Evolutionary conservation across 2,113 vertebrate genomes (phyloP).

Genomic region (Tenrec ecaudatus): DNA sequence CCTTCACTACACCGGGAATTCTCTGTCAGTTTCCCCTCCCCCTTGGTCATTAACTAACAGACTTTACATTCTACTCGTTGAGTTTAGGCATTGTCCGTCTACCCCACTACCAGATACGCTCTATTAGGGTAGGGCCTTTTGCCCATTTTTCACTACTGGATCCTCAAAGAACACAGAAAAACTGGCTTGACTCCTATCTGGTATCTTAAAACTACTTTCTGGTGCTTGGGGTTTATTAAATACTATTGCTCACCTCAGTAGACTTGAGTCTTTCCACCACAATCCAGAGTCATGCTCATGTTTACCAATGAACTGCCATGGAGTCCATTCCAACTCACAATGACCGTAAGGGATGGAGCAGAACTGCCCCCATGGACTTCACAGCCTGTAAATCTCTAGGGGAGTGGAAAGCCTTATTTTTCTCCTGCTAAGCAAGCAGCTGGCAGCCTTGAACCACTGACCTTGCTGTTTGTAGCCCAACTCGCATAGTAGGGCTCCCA

Average conservation of each 20-base stretch:
- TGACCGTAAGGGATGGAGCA: no score
- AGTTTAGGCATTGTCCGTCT: neutral
- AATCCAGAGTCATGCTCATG: neutral
- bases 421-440: no score
- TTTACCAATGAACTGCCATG: no score
- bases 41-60: neutral
- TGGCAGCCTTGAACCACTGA: no score
- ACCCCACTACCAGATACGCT: neutral
- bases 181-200: neutral
- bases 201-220: conserved; percentile 28
- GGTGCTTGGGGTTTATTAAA: neutral
- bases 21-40: neutral
- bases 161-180: neutral
- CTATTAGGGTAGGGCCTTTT: neutral
- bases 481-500: no score
- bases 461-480: no score
- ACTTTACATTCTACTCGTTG: neutral
- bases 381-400: no score
- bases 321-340: no score
- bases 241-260: neutral
- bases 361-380: no score
- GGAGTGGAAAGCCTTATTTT: no score
- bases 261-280: neutral
- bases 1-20: neutral
- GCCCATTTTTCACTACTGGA: neutral